Evolutionary conservation across 1,140 invertebrate species (phyloP).

Genomic region (Geopemphigus sp.): DNA sequence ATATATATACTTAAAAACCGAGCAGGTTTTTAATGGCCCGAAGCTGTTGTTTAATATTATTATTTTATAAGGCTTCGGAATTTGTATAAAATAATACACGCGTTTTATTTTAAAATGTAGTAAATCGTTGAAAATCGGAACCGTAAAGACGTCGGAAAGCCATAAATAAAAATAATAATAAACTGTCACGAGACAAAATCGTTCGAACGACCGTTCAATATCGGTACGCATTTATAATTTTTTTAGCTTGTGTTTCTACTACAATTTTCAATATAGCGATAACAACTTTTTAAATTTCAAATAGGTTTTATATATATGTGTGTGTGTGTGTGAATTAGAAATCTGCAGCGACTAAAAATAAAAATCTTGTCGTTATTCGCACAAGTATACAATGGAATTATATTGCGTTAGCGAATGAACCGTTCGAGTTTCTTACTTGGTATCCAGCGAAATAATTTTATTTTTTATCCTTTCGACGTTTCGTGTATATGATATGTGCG

Average conservation of each 20-base stretch:
- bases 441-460: too few relatives aligned
- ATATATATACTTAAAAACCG: not conserved
- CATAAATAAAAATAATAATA: not conserved
- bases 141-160: not conserved
- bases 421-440: not conserved
- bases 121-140: not conserved
- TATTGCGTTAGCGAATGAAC: not conserved
- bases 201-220: not conserved
- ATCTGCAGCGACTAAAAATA: not conserved
- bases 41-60: not conserved
- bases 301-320: not conserved
- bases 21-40: slow-evolving; percentile 11
- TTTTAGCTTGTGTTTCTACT: too few relatives aligned
- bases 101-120: too few relatives aligned
- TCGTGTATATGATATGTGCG: too few relatives aligned
- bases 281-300: not conserved
- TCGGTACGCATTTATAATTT: too few relatives aligned
- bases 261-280: not conserved
- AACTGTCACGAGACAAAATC: not conserved
- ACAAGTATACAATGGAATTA: not conserved
- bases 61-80: not conserved
- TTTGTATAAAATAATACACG: too few relatives aligned
- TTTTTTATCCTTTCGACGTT: too few relatives aligned
- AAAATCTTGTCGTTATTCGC: not conserved
- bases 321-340: too few relatives aligned